A percentile compares a stretch with the other conserved stretches of the same genome.
These are phyloP conservation scores for Cyprinodon tularosa DNA, from an alignment of 2,113 vertebrate genomes.

Conservation along the genomic window DNA sequence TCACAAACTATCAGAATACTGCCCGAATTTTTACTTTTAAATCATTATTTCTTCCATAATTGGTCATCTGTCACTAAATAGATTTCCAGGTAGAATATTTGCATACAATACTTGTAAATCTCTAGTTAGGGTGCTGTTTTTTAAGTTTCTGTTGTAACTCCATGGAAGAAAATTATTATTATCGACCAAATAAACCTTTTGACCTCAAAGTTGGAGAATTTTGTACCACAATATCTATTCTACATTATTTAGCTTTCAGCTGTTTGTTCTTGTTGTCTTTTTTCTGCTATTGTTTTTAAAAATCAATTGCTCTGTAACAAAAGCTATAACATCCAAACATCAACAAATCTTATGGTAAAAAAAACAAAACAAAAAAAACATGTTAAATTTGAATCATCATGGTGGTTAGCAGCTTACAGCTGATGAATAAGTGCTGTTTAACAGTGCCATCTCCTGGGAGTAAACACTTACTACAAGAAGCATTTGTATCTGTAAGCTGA, in stretches of 20 bases:
- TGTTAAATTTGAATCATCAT: conserved; percentile 30
- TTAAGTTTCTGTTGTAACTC: neutral
- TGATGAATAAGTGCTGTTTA: conserved; percentile 30
- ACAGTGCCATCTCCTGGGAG: conserved; percentile 71
- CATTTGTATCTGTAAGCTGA: conserved; percentile 31
- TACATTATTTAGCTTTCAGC: no score
- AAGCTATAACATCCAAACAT: neutral
- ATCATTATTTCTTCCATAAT: neutral
- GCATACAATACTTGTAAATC: neutral
- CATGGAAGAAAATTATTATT: neutral
- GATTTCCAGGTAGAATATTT: neutral
- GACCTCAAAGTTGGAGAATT: neutral
- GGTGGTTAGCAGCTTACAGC: conserved; percentile 8
- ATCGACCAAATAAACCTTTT: neutral
- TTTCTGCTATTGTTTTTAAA: neutral
- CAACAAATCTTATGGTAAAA: neutral
- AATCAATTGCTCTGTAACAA: neutral
- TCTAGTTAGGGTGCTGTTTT: neutral
- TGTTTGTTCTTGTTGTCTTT: no score
- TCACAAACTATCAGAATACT: neutral
- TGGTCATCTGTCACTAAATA: neutral
- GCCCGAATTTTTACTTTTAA: neutral
- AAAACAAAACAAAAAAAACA: neutral
- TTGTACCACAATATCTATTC: neutral
- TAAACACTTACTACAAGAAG: conserved; percentile 32